These are phyloP conservation scores for Pseudolaguvia tuberculata DNA, from an alignment of 2,113 vertebrate species.

Conservation along the genomic window DNA sequence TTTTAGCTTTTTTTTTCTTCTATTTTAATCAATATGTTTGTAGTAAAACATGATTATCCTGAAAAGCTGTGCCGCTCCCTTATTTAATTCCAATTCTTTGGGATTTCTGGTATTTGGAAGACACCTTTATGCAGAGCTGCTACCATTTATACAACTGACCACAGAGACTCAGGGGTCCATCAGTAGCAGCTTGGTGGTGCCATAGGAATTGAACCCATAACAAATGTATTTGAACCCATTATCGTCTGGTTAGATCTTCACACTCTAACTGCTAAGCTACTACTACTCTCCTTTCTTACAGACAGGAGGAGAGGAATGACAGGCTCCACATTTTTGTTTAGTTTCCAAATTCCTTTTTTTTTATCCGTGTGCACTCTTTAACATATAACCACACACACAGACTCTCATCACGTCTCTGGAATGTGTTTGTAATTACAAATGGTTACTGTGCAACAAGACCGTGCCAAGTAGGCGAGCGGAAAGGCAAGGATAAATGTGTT, in stretches of 20 bases:
- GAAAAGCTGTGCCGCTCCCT: not conserved
- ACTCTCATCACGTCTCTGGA: constrained; percentile 24
- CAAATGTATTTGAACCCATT: too few relatives aligned
- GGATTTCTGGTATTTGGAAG: too few relatives aligned
- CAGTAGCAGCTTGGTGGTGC: too few relatives aligned
- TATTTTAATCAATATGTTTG: not conserved
- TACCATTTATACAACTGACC: too few relatives aligned
- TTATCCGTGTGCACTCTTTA: constrained; percentile 2
- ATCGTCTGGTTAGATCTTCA: too few relatives aligned
- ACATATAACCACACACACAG: not conserved
- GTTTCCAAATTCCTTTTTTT: constrained; percentile 24
- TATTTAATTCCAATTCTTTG: not conserved
- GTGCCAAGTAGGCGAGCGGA: constrained; percentile 7
- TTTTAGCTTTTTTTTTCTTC: not conserved
- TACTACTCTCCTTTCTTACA: too few relatives aligned
- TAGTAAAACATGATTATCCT: not conserved
- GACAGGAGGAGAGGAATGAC: not conserved
- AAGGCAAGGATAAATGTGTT: not conserved
- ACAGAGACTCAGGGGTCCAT: too few relatives aligned
- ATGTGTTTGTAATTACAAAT: constrained; percentile 35
- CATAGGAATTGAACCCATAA: too few relatives aligned
- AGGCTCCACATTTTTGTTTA: constrained; percentile 1
- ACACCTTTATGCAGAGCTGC: too few relatives aligned
- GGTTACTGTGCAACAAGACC: constrained; percentile 9
- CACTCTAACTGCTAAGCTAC: too few relatives aligned